These are phyloP conservation scores for Aphidius gifuensis DNA, from an alignment of 1,140 invertebrate species.

Conservation along the genomic window DNA sequence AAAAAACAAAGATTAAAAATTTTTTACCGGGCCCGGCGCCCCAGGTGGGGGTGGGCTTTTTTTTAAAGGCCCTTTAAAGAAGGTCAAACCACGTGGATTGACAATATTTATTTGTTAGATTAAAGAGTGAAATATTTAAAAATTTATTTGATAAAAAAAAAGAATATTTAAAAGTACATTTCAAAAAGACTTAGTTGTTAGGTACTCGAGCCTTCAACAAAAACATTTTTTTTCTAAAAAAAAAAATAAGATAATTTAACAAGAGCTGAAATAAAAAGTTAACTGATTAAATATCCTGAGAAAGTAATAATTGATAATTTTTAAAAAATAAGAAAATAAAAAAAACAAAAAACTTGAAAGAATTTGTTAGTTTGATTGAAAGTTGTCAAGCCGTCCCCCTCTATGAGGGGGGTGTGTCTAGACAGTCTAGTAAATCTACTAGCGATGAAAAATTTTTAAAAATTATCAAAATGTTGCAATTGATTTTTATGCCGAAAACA, in stretches of 20 bases:
- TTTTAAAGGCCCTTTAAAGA: neutral
- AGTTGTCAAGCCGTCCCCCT: too few relatives aligned
- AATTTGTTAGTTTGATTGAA: too few relatives aligned
- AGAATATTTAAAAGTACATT: neutral
- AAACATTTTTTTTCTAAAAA: conserved; percentile 12
- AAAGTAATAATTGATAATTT: too few relatives aligned
- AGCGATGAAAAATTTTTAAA: too few relatives aligned
- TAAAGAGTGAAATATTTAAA: conserved; percentile 4
- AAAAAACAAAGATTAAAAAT: neutral
- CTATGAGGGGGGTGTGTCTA: too few relatives aligned
- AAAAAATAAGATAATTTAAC: neutral
- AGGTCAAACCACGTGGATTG: conserved; percentile 13
- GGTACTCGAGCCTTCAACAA: conserved; percentile 6
- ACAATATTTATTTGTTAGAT: conserved; percentile 13
- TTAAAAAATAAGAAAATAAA: too few relatives aligned
- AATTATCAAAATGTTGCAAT: too few relatives aligned
- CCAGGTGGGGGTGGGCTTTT: conserved; percentile 8
- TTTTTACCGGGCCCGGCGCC: neutral
- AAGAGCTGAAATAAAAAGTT: neutral
- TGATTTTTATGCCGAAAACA: too few relatives aligned
- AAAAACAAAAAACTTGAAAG: too few relatives aligned
- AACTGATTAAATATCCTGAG: too few relatives aligned
- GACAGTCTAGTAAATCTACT: too few relatives aligned
- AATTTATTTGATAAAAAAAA: conserved; percentile 16
- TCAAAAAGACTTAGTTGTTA: conserved; percentile 23